A percentile compares a stretch with the other conserved stretches of the same genome.
Conservation (phyloP, 2,113 vertebrate species). For the Chaetodon auriga region DNA sequence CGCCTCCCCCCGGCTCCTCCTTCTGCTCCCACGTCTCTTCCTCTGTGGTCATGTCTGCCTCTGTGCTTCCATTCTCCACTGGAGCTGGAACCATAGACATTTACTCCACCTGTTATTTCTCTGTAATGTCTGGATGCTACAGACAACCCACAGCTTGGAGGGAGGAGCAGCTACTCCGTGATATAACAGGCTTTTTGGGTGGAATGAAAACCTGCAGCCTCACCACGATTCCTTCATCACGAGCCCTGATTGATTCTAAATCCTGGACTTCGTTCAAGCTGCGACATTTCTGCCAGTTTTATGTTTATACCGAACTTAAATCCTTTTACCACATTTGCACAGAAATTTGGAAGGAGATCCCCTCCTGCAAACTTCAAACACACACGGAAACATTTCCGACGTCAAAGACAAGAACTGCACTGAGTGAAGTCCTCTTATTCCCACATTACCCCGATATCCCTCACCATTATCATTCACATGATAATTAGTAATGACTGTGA, state of each 20-base stretch:
- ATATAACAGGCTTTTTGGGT: background rate
- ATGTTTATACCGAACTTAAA: background rate
- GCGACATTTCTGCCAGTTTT: background rate
- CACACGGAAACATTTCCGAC: background rate
- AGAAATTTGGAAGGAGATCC: background rate
- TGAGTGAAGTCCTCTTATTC: background rate
- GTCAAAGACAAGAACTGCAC: background rate
- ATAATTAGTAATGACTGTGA: background rate
- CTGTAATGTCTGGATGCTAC: background rate
- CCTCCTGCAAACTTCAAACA: background rate
- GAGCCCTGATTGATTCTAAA: background rate
- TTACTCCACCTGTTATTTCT: background rate
- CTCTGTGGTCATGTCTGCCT: constrained; percentile 87
- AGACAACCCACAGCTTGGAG: constrained; percentile 1
- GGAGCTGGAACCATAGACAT: constrained; percentile 73
- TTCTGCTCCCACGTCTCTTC: constrained; percentile 99
- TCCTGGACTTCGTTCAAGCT: constrained; percentile 3
- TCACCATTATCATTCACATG: background rate
- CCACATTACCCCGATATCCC: background rate
- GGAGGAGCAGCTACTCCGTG: background rate
- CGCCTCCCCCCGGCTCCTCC: constrained; percentile 90
- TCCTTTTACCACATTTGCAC: background rate
- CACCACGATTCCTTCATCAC: background rate
- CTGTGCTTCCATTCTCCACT: constrained; percentile 96
- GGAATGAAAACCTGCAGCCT: background rate